phyloP scores from a whole-genome alignment of 92 coral and sea anemone species.

The Paramuricea clavata region DNA sequence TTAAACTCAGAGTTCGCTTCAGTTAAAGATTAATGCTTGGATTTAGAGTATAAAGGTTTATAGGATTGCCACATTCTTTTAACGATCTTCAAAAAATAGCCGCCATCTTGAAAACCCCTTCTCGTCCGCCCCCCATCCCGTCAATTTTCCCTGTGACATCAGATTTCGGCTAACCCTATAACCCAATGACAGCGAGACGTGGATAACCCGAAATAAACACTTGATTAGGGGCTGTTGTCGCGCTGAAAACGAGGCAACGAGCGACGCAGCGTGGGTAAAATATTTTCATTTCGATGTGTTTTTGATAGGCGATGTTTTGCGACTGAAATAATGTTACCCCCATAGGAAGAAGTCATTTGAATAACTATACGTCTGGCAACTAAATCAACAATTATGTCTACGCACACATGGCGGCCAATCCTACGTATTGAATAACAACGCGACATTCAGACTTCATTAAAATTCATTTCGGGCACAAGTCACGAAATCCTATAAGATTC shows the following conservation, averaged over 20 bases:
- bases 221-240: background rate
- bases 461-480: background rate
- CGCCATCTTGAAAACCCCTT: too few relatives aligned
- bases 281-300: constrained; percentile 16
- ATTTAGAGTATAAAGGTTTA: too few relatives aligned
- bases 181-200: background rate
- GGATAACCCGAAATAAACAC: background rate
- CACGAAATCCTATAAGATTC: background rate
- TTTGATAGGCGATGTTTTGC: constrained; percentile 22
- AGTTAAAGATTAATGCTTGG: too few relatives aligned
- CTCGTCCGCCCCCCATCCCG: too few relatives aligned
- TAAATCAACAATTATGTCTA: constrained; percentile 45
- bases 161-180: background rate
- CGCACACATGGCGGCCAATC: constrained; percentile 22
- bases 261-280: background rate
- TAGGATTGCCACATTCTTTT: too few relatives aligned
- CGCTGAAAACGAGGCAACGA: background rate
- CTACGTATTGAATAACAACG: constrained; percentile 1
- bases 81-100: too few relatives aligned
- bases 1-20: too few relatives aligned
- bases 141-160: too few relatives aligned
- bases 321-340: constrained; percentile 26
- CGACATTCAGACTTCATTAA: constrained; percentile 21
- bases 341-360: constrained; percentile 26
- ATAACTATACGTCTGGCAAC: constrained; percentile 39